phyloP scores from a whole-genome alignment of 2,113 vertebrate species.

The Leuciscus idus region DNA sequence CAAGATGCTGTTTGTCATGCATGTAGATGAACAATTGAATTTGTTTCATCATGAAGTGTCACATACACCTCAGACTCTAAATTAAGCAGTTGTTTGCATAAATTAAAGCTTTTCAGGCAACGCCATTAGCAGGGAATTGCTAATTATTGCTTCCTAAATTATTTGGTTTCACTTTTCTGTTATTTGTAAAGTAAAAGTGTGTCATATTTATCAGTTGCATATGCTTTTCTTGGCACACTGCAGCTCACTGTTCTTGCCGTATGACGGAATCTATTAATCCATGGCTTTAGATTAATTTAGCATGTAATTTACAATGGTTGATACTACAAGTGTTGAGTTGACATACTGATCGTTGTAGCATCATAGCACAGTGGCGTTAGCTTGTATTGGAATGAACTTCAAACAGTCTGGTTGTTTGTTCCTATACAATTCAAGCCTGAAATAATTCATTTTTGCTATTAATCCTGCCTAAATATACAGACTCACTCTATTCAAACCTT shows the following conservation, averaged over 20 bases:
- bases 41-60: constrained; percentile 70
- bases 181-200: constrained; percentile 51
- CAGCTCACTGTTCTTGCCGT: neutral
- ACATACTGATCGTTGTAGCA: neutral
- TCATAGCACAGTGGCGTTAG: neutral
- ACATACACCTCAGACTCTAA: constrained; percentile 71
- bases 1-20: constrained; percentile 75
- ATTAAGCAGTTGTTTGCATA: constrained; percentile 72
- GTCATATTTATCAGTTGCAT: constrained; percentile 60
- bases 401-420: neutral
- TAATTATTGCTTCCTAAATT: constrained; percentile 67
- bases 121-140: constrained; percentile 69
- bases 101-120: constrained; percentile 69
- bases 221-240: constrained; percentile 34
- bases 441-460: neutral
- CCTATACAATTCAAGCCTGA: neutral
- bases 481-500: neutral
- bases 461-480: neutral
- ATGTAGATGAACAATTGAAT: constrained; percentile 78
- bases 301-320: neutral
- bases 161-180: constrained; percentile 67
- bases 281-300: neutral
- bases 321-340: constrained; percentile 4
- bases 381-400: neutral
- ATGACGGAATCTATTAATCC: neutral